Evolutionary conservation across 2,797 vertebrate genomes (phyloP), one percentile per base, ranked within the genome.

Genomic region (Lacerta viridis): DNA sequence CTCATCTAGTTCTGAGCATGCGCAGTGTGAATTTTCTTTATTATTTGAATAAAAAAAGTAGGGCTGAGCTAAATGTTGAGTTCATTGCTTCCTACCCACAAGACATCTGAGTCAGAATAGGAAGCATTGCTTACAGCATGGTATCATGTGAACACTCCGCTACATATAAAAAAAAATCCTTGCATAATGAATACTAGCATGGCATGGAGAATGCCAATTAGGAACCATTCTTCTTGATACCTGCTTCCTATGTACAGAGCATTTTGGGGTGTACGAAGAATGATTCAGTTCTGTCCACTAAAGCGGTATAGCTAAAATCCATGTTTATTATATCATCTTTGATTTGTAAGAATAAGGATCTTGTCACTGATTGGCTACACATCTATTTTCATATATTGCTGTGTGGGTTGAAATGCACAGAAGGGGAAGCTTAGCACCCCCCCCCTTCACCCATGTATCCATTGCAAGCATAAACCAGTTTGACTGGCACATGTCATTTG

Each of bases 331-430:
- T 11, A 9, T 23, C 9, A 59, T 64, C 17, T 61, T n/a, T 20
- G 61, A 33, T 25, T 59, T 80, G 18, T 39, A 18, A 61, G 7
- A 61, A 80, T 64, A 33, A 36, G 20, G 50, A 1, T 36, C 36
- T 8, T 36, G 13, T 33, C 55, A 80, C 41, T 46, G 75, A 77
- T 10, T 77, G 18, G 75, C 25, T 46, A 25, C 25, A 13, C 41
- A 77, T 46, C 7, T 13, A 23, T 80, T 8, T 55, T 33, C 83
- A 75, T 46, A 85, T 0, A 0, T 20, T 25, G 27, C 1, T 76
- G 85, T 36, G 75, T 75, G 74, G 29, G 59, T 29, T 11, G 89
- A 78, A 69, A 85, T 91, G 39, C 20, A 86, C 83, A 55, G 85
- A 59, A 89, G 29, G 18, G 88, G 85, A 90, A 77, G 33, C 27